Evolutionary conservation across 2,797 vertebrate species (phyloP).

Genomic region (Siniperca undulata): DNA sequence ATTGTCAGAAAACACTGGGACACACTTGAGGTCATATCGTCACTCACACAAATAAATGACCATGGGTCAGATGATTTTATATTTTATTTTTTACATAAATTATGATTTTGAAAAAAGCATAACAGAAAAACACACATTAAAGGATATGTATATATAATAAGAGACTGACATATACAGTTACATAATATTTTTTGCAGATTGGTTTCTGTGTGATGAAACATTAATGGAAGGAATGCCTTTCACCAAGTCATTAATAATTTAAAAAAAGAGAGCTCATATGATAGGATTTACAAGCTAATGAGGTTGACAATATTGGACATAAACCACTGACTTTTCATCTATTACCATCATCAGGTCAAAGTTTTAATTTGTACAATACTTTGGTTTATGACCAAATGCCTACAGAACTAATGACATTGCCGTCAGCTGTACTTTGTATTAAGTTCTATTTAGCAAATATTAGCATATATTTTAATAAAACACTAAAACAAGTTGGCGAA

Average conservation of each 20-base stretch:
- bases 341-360: background rate
- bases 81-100: background rate
- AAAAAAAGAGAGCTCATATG: background rate
- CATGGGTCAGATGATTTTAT: background rate
- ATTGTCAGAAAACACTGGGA: background rate
- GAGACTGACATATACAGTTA: no score
- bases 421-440: background rate
- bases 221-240: background rate
- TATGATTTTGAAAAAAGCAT: background rate
- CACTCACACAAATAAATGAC: background rate
- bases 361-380: no score
- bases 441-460: background rate
- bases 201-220: background rate
- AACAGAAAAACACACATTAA: background rate
- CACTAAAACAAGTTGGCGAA: background rate
- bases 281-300: no score
- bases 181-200: background rate
- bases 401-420: background rate
- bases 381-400: background rate
- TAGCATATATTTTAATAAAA: background rate
- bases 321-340: background rate
- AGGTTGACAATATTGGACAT: background rate
- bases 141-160: background rate
- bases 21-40: background rate
- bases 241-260: background rate